phyloP scores from a whole-genome alignment of 2,113 vertebrate species.

The Mustelus asterias region DNA sequence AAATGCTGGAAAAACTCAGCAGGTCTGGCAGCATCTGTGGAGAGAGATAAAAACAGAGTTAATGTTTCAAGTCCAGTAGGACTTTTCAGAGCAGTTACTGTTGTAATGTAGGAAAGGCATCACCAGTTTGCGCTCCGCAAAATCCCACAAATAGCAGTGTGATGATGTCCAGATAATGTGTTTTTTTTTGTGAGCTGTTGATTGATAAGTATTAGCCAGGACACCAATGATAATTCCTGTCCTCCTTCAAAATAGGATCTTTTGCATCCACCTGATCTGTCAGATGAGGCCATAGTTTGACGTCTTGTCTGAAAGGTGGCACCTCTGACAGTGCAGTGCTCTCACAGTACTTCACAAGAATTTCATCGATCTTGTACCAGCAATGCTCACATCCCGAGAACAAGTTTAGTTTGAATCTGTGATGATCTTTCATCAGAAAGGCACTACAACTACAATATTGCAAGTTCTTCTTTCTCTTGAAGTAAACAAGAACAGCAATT shows the following conservation, averaged over 20 bases:
- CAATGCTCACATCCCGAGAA: background rate
- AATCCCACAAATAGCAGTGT: too few relatives aligned
- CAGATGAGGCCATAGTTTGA: background rate
- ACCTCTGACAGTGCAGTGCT: background rate
- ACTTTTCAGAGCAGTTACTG: too few relatives aligned
- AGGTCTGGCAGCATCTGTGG: too few relatives aligned
- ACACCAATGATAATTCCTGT: background rate
- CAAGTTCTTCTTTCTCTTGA: background rate
- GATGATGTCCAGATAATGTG: too few relatives aligned
- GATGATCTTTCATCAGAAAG: background rate
- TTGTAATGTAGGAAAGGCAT: too few relatives aligned
- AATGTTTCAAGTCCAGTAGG: too few relatives aligned
- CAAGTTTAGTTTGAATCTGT: background rate
- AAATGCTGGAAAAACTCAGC: too few relatives aligned
- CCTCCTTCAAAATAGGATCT: background rate
- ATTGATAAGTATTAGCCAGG: background rate
- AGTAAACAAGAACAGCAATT: background rate
- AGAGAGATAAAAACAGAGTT: too few relatives aligned
- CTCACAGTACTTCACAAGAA: background rate
- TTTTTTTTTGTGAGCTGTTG: background rate
- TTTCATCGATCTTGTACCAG: background rate
- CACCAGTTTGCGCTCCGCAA: too few relatives aligned
- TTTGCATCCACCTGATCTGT: background rate
- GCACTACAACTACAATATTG: too few relatives aligned
- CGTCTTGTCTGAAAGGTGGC: background rate